Evolutionary conservation across 2,797 vertebrate species (phyloP).

Genomic region (Scarus forsteni): DNA sequence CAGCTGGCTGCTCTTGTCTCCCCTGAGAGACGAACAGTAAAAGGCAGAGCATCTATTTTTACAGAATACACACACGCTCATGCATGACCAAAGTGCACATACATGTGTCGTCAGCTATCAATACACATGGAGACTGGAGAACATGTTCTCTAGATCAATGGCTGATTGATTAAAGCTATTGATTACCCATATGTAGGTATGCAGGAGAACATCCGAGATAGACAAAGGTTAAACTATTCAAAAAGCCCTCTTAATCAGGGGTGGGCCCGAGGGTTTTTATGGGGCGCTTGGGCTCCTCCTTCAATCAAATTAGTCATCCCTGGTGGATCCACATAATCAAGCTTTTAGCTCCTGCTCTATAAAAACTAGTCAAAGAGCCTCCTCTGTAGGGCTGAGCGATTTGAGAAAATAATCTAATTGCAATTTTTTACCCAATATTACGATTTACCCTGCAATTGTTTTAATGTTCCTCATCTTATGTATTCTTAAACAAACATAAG

Average conservation of each 20-base stretch:
- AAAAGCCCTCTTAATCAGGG: no score
- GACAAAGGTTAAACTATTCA: neutral
- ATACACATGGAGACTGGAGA: neutral
- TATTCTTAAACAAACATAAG: no score
- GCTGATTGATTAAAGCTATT: neutral
- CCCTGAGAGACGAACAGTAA: constrained; percentile 43
- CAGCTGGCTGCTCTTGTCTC: constrained; percentile 63
- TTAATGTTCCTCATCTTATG: no score
- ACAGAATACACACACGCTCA: constrained; percentile 32
- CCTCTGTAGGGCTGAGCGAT: no score
- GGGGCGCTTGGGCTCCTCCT: neutral
- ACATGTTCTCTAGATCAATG: neutral
- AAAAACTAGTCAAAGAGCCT: no score
- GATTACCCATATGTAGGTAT: neutral
- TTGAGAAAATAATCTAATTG: no score
- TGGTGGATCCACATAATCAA: no score
- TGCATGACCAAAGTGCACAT: constrained; percentile 21
- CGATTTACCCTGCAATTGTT: no score
- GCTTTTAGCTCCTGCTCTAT: no score
- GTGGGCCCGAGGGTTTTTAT: no score
- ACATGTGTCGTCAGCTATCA: constrained; percentile 4
- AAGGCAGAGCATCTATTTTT: constrained; percentile 55
- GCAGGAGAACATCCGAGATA: neutral
- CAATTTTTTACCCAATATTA: no score
- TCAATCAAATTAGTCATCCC: neutral